Evolutionary conservation across 1,140 invertebrate species (phyloP).

Genomic region (Patella vulgata): DNA sequence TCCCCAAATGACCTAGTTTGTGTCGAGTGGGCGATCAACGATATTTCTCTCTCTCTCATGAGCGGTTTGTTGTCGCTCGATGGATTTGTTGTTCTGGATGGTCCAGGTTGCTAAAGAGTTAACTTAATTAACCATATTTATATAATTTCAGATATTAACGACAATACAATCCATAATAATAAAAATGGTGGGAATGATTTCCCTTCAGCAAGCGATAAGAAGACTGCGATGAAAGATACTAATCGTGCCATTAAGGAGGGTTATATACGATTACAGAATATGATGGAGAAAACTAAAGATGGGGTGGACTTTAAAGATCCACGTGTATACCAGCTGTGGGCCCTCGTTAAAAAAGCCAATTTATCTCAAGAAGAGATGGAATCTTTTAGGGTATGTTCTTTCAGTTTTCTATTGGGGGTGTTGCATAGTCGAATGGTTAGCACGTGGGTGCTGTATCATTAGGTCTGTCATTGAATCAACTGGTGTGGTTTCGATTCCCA

Average conservation of each 20-base stretch:
- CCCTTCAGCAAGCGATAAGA: slow-evolving; percentile 32
- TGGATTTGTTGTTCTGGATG: too few species aligned
- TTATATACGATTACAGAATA: slow-evolving; percentile 80
- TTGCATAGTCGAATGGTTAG: too few species aligned
- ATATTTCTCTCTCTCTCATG: too few species aligned
- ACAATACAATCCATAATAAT: slow-evolving; percentile 42
- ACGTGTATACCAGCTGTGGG: slow-evolving; percentile 89
- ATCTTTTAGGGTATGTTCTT: slow-evolving; percentile 80
- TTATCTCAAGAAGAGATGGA: slow-evolving; percentile 84
- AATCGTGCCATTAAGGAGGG: slow-evolving; percentile 82
- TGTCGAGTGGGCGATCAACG: too few species aligned
- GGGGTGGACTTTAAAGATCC: slow-evolving; percentile 88
- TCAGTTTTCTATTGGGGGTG: too few species aligned
- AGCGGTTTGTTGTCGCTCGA: too few species aligned
- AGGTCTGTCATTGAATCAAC: too few species aligned
- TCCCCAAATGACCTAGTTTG: background rate
- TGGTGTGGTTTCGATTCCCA: too few species aligned
- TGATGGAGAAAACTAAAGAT: slow-evolving; percentile 78
- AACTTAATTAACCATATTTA: too few species aligned
- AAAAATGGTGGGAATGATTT: slow-evolving; percentile 27
- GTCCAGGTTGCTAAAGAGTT: too few species aligned
- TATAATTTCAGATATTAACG: slow-evolving; percentile 29
- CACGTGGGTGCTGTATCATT: too few species aligned
- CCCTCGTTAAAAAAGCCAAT: slow-evolving; percentile 79
- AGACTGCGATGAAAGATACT: slow-evolving; percentile 72